These are phyloP conservation scores for Smutsia gigantea DNA, from an alignment of 2,797 vertebrate genomes.

Conservation along the genomic window DNA sequence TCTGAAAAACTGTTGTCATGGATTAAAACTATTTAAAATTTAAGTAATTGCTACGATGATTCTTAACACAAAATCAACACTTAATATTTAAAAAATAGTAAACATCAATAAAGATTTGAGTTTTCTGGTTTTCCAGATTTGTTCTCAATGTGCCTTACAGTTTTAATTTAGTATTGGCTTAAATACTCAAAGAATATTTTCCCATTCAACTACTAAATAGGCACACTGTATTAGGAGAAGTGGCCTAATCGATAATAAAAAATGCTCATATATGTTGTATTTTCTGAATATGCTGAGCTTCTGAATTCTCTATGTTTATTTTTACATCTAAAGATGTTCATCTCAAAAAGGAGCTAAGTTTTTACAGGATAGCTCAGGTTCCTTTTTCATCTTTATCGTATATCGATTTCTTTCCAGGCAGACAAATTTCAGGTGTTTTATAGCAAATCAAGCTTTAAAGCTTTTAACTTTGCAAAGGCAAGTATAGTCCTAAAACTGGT, in stretches of 20 bases:
- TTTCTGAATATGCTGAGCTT: background rate
- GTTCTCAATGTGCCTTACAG: background rate
- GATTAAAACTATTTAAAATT: background rate
- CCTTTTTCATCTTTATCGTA: background rate
- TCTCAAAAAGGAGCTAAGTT: background rate
- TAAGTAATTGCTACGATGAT: background rate
- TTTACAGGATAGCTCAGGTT: background rate
- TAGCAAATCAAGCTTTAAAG: constrained; percentile 25
- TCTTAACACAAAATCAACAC: background rate
- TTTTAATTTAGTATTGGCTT: background rate
- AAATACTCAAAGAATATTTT: background rate
- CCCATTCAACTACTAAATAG: background rate
- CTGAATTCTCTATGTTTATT: background rate
- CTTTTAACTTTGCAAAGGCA: background rate
- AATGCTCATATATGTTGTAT: background rate
- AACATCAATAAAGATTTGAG: background rate
- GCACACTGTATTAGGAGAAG: background rate
- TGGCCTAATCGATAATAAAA: background rate
- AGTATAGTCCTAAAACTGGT: background rate
- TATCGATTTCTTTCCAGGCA: background rate
- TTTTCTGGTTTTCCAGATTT: background rate
- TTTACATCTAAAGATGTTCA: background rate
- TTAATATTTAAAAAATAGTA: background rate
- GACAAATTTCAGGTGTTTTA: background rate
- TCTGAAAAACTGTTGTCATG: background rate